These are phyloP conservation scores for Dolichopus griseipennis DNA, from an alignment of 2,888 invertebrate genomes.

Conservation along the genomic window DNA sequence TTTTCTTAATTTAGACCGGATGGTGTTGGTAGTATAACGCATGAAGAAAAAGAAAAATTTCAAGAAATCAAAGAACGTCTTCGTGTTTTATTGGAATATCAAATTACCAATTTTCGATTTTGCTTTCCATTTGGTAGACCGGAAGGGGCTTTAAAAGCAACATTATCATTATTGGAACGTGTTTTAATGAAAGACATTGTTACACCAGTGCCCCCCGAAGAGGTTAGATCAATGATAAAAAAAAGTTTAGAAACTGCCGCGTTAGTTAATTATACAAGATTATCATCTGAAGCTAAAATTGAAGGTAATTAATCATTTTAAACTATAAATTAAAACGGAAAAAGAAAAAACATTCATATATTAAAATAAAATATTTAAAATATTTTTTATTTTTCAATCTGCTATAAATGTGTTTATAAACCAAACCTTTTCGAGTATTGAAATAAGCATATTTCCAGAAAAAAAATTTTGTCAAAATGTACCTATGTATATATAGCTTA, in stretches of 20 bases:
- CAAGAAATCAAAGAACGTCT: conserved; percentile 94
- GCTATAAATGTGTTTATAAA: no score
- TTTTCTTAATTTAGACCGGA: conserved; percentile 68
- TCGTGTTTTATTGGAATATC: conserved; percentile 85
- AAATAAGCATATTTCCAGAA: no score
- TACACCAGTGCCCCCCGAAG: conserved; percentile 91
- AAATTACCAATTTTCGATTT: conserved; percentile 98
- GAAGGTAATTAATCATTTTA: conserved; percentile 59
- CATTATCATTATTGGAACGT: conserved; percentile 88
- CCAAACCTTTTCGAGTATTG: no score
- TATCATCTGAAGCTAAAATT: conserved; percentile 94
- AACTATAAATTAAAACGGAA: background rate
- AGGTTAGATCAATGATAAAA: conserved; percentile 91
- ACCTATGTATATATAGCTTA: no score
- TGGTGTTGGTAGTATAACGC: conserved; percentile 96
- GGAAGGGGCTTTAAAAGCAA: conserved; percentile 95
- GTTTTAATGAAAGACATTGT: conserved; percentile 99
- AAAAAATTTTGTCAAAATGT: no score
- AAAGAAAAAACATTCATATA: no score
- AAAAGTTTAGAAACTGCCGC: conserved; percentile 97
- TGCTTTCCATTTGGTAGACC: conserved; percentile 99
- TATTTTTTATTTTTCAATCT: no score
- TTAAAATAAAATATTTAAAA: no score
- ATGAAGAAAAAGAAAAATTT: conserved; percentile 96
- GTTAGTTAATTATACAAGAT: conserved; percentile 89